Conservation (phyloP, 2,797 vertebrate genomes). For the Gadopsis bispinosus region DNA sequence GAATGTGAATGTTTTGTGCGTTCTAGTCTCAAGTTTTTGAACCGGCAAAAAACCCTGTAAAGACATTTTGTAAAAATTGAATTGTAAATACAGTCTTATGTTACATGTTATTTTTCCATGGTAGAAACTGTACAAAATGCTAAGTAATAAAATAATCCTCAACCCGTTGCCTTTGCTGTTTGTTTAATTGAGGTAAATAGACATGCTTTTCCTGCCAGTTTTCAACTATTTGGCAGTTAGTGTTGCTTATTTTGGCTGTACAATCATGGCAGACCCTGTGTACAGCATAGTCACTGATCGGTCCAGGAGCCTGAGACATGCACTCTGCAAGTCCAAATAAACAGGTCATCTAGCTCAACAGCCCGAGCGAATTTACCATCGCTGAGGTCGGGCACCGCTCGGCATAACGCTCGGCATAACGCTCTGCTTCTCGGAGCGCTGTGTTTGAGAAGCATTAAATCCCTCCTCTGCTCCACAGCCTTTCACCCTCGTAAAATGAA, state of each 20-base stretch:
- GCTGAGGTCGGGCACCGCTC: constrained; percentile 46
- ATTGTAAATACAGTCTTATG: constrained; percentile 94
- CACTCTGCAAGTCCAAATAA: constrained; percentile 77
- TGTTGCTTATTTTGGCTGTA: constrained; percentile 80
- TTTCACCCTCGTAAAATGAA: constrained; percentile 52
- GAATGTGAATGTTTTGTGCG: constrained; percentile 82
- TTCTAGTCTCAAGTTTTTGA: constrained; percentile 83
- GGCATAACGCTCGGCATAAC: constrained; percentile 54
- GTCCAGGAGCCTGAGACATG: constrained; percentile 65
- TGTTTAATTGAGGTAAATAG: constrained; percentile 71
- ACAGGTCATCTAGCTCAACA: constrained; percentile 74
- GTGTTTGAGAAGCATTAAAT: constrained; percentile 67
- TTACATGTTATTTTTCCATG: constrained; percentile 90
- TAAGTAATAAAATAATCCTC: constrained; percentile 93
- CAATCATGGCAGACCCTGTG: constrained; percentile 56
- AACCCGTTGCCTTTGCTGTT: constrained; percentile 73
- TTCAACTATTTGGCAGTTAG: constrained; percentile 69
- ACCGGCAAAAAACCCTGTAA: constrained; percentile 88
- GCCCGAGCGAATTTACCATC: constrained; percentile 52
- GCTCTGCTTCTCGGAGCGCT: constrained; percentile 56
- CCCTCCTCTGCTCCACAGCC: constrained; percentile 55
- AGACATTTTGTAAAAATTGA: constrained; percentile 92
- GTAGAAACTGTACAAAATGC: constrained; percentile 94
- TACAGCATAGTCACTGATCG: constrained; percentile 68
- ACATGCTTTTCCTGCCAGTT: constrained; percentile 58